Conservation (phyloP, 2,113 vertebrate genomes). For the Platanista minor region DNA sequence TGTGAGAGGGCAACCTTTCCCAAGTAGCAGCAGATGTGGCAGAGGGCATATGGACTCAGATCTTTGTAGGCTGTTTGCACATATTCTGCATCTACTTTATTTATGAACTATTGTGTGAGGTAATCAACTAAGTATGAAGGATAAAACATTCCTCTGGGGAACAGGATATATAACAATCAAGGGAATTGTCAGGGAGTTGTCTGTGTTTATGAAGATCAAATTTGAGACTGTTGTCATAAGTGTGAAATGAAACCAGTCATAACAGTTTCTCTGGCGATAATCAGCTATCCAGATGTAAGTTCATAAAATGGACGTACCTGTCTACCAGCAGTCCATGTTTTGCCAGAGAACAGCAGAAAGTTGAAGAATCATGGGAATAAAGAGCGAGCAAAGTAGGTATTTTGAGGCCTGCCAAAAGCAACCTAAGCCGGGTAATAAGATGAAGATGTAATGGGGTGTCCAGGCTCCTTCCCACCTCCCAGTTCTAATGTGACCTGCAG, state of each 20-base stretch:
- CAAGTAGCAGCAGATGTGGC: background rate
- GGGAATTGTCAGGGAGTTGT: background rate
- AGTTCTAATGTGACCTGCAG: background rate
- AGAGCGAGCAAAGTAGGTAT: background rate
- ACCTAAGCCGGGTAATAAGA: background rate
- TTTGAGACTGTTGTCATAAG: background rate
- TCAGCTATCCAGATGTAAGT: background rate
- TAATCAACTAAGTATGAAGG: background rate
- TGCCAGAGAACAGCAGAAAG: background rate
- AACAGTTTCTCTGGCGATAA: background rate
- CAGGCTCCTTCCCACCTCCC: fast-evolving
- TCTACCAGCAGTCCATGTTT: background rate
- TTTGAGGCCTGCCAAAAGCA: background rate
- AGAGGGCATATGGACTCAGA: fast-evolving
- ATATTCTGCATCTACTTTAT: background rate
- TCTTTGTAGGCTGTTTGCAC: background rate
- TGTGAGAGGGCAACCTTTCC: fast-evolving
- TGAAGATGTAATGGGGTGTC: fast-evolving
- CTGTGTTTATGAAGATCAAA: background rate
- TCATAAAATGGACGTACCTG: background rate
- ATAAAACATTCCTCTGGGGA: background rate
- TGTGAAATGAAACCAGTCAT: background rate
- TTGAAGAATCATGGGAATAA: background rate
- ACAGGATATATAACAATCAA: background rate
- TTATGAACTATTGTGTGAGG: background rate